Percentiles rank a stretch among this genome's conserved stretches.
These are phyloP conservation scores for Ennomos fuscantarius DNA, from an alignment of 2,888 invertebrate species.

Conservation along the genomic window DNA sequence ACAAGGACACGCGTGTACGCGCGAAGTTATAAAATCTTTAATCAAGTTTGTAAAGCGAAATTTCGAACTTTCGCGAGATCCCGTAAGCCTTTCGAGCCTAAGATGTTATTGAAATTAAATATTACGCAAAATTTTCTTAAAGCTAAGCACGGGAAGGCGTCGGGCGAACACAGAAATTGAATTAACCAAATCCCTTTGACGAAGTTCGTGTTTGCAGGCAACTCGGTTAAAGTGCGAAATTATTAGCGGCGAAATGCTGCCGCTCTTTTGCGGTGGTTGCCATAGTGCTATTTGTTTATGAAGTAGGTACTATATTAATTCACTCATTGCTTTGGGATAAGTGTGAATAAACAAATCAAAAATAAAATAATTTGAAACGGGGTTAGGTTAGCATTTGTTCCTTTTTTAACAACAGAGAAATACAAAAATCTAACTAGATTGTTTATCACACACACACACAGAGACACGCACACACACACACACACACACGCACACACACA, in stretches of 20 bases:
- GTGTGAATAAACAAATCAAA: too few species aligned
- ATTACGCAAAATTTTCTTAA: slow-evolving; percentile 68
- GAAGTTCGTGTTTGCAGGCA: slow-evolving; percentile 68
- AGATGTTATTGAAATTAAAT: slow-evolving; percentile 71
- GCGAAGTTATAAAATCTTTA: slow-evolving; percentile 47
- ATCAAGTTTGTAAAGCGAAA: slow-evolving; percentile 52
- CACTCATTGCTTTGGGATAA: slow-evolving; percentile 33
- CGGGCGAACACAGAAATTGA: slow-evolving; percentile 70
- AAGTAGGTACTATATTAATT: slow-evolving; percentile 37
- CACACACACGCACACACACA: too few species aligned
- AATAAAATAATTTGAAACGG: too few species aligned
- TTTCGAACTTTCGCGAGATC: slow-evolving; percentile 54
- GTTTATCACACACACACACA: too few species aligned
- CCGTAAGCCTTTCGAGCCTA: slow-evolving; percentile 57
- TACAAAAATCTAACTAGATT: too few species aligned
- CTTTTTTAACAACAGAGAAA: too few species aligned
- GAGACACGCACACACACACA: too few species aligned
- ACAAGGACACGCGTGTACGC: slow-evolving; percentile 40
- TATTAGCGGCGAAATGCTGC: slow-evolving; percentile 58
- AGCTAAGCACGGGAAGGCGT: slow-evolving; percentile 62
- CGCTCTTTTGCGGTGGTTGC: slow-evolving; percentile 48
- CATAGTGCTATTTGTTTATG: slow-evolving; percentile 46
- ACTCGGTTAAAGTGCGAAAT: slow-evolving; percentile 64
- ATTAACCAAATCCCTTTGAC: slow-evolving; percentile 74
- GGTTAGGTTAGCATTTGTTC: too few species aligned